Evolutionary conservation across 1,140 invertebrate species (phyloP).

Genomic region (Drosophila kurseongensis): DNA sequence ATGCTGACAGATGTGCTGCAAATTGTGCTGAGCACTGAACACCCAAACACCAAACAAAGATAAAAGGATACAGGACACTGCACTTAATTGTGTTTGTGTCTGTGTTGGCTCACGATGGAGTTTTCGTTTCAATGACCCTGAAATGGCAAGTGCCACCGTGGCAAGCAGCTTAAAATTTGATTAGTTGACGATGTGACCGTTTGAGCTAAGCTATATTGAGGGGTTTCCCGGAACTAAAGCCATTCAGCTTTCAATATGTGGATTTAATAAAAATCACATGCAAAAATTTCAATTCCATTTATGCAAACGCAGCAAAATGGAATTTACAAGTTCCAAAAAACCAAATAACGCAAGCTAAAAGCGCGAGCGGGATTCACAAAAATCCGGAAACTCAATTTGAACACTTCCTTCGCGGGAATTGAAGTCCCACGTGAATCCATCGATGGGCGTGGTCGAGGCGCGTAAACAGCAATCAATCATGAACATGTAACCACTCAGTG

Average conservation of each 20-base stretch:
- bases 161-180: slow-evolving; percentile 12
- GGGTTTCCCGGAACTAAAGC: too few species aligned
- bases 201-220: too few species aligned
- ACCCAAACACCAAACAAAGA: slow-evolving; percentile 21
- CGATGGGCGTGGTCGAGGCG: slow-evolving; percentile 2
- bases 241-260: not conserved
- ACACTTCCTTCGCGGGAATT: not conserved
- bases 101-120: slow-evolving; percentile 43
- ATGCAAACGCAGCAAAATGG: slow-evolving; percentile 41
- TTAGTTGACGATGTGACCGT: slow-evolving; percentile 2
- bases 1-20: slow-evolving; percentile 53
- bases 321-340: slow-evolving; percentile 33
- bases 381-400: slow-evolving; percentile 49
- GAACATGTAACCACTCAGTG: slow-evolving; percentile 3
- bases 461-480: slow-evolving; percentile 78
- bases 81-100: slow-evolving; percentile 67
- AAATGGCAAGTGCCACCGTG: slow-evolving; percentile 29
- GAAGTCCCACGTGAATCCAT: slow-evolving; percentile 8
- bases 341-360: slow-evolving; percentile 3
- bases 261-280: not conserved
- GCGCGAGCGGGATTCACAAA: slow-evolving; percentile 16
- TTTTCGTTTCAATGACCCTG: slow-evolving; percentile 6
- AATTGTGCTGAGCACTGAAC: slow-evolving; percentile 28
- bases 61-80: slow-evolving; percentile 44
- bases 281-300: slow-evolving; percentile 23